Evolutionary conservation across 2,888 invertebrate genomes (phyloP).

Genomic region (Lasioglossum oenotherae): DNA sequence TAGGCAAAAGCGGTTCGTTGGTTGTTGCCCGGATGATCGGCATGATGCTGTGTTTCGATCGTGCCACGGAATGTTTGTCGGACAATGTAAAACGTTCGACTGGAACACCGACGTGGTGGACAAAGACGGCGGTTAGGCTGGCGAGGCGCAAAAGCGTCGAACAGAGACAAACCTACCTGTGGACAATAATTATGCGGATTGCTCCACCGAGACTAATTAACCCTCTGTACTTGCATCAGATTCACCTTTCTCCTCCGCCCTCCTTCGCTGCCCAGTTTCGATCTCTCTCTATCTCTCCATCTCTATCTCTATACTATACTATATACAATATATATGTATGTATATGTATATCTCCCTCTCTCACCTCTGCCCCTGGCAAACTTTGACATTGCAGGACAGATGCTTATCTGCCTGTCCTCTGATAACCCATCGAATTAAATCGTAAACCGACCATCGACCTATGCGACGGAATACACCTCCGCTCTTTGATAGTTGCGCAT

Average conservation of each 20-base stretch:
- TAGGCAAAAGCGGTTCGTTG: slow-evolving; percentile 68
- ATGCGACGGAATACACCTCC: background rate
- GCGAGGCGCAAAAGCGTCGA: slow-evolving; percentile 21
- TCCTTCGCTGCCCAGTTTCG: slow-evolving; percentile 37
- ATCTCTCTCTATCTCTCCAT: background rate
- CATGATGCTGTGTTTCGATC: slow-evolving; percentile 60
- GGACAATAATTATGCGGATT: slow-evolving; percentile 79
- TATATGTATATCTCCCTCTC: no score
- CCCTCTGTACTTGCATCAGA: slow-evolving; percentile 66
- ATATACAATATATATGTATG: no score
- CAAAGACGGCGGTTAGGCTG: slow-evolving; percentile 26
- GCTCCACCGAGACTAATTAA: slow-evolving; percentile 77
- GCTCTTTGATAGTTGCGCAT: background rate
- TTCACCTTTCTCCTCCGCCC: slow-evolving; percentile 49
- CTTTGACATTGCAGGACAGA: slow-evolving; percentile 69
- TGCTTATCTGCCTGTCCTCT: slow-evolving; percentile 67
- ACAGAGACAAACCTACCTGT: slow-evolving; percentile 44
- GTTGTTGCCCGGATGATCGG: slow-evolving; percentile 67
- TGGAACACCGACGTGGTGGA: slow-evolving; percentile 11
- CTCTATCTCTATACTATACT: background rate
- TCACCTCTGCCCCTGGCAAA: slow-evolving; percentile 49
- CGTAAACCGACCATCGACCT: slow-evolving; percentile 48
- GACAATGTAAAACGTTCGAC: slow-evolving; percentile 64
- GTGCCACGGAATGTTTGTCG: slow-evolving; percentile 59
- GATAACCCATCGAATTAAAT: slow-evolving; percentile 73